Base-by-base conservation (phyloP, 2,888 invertebrate species). In the Phania funesta region DNA sequence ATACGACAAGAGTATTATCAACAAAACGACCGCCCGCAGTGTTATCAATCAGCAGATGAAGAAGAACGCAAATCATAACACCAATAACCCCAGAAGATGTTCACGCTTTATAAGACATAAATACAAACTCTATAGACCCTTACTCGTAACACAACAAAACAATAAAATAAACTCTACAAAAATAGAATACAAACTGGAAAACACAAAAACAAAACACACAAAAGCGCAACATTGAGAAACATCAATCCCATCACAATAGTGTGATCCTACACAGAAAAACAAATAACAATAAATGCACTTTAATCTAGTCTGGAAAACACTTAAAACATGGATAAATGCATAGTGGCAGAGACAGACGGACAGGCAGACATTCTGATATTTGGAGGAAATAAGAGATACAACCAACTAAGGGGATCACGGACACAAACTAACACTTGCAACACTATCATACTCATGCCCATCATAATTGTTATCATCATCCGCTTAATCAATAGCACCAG, bases 11-110 rank as follows among this genome's bases (percentile, higher is more conserved):
- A 35, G 64, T 46, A 13, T 68, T 82, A 77, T 68, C 73, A 83
- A 56, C 54, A 50, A 84, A 77, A 74, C 56, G 86, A 85, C 87
- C 87, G 87, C 87, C 87, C 86, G 86, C 85, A 85, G 86, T 83
- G 85, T 85, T 86, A 86, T 86, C 86, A 86, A 86, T 86, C 86
- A 87, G 82, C 84, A 81, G 22, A 68, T n/a, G 60, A 44, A 50
- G 48, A 58, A 16, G 16, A 52, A 44, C 0, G 13, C 11, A 32
- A 20, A 65, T 67, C 32, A 60, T 48, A 73, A 46, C 67, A 67
- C 18, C 67, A 54, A 73, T 41, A 73, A 70, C 35, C 65, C 74
- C 62, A 54, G 48, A 65, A 80, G 58, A 80, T 80, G 65, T 68
- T 68, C 78, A 78, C 58, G 79, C 74, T 78, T 64, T 78, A 60